Evolutionary conservation across 2,113 vertebrate genomes (phyloP).

Genomic region (Speoplatyrhinus poulsoni): DNA sequence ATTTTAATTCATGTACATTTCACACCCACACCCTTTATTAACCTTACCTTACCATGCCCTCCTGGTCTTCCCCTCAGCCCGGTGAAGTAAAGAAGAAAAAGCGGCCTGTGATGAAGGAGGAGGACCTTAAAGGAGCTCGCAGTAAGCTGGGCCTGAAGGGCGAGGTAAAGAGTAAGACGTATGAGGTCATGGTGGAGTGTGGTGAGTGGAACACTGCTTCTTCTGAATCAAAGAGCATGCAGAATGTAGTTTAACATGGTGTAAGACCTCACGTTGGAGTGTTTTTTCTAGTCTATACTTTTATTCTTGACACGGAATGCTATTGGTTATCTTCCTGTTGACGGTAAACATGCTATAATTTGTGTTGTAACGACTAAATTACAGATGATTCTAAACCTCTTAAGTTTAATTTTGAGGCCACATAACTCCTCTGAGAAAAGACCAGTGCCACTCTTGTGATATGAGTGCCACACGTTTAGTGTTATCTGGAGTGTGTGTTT

Average conservation of each 20-base stretch:
- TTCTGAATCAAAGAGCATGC: neutral
- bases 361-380: neutral
- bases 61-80: slow-evolving; percentile 44
- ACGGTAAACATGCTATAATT: neutral
- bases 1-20: neutral
- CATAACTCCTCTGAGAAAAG: neutral
- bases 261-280: neutral
- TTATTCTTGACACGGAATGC: neutral
- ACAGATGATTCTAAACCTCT: neutral
- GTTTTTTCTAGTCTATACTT: neutral
- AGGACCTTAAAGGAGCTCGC: slow-evolving; percentile 95
- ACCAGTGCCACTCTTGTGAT: neutral
- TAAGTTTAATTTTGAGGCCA: neutral
- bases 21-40: neutral
- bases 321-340: neutral
- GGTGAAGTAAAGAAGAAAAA: slow-evolving; percentile 90
- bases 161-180: slow-evolving; percentile 95
- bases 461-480: neutral
- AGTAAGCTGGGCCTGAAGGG: slow-evolving; percentile 86
- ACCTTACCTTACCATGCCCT: neutral
- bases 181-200: slow-evolving; percentile 94
- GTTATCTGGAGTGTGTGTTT: too few relatives aligned
- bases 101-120: slow-evolving; percentile 90
- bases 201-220: slow-evolving; percentile 74
- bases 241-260: neutral